A percentile compares a stretch with the other conserved stretches of the same genome.
phyloP scores from a whole-genome alignment of 2,113 vertebrate genomes.

The Sminthopsis crassicaudata region DNA sequence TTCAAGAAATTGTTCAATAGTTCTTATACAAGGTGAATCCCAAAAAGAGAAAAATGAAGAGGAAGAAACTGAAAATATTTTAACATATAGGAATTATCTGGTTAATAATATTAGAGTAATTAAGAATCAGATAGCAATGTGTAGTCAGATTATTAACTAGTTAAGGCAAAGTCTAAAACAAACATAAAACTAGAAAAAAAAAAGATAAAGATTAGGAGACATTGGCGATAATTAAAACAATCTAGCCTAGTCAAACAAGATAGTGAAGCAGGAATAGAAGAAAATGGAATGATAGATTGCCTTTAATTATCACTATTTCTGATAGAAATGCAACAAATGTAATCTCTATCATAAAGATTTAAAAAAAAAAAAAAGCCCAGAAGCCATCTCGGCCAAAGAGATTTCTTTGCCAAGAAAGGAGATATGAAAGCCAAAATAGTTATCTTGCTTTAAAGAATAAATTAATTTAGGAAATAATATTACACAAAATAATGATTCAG shows the following conservation, averaged over 20 bases:
- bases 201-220: neutral
- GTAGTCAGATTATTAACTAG: neutral
- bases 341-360: neutral
- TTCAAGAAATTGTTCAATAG: neutral
- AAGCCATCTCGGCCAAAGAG: neutral
- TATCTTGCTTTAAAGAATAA: neutral
- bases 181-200: neutral
- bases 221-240: neutral
- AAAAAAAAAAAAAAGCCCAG: neutral
- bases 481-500: neutral
- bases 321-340: neutral
- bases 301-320: neutral
- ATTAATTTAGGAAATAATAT: neutral
- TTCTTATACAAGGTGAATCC: neutral
- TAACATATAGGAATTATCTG: neutral
- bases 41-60: neutral
- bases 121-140: neutral
- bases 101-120: neutral
- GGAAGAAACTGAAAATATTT: neutral
- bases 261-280: neutral
- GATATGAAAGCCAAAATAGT: neutral
- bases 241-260: neutral
- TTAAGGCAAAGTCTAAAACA: neutral
- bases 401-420: neutral
- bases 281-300: neutral